phyloP scores from a whole-genome alignment of 2,888 invertebrate genomes.

The Salpingus planirostris region DNA sequence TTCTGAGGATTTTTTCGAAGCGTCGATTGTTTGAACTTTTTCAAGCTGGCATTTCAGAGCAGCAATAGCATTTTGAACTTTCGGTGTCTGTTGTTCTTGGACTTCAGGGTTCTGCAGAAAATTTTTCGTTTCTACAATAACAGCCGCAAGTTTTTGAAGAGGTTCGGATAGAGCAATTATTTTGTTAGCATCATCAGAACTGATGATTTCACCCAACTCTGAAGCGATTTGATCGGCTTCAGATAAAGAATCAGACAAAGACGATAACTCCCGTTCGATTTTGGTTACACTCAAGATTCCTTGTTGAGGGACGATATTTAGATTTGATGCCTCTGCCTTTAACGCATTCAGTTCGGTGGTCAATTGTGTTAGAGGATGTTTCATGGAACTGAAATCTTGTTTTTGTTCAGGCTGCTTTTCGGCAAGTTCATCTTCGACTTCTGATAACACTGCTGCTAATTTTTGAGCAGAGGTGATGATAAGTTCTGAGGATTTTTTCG shows the following conservation, averaged over 20 bases:
- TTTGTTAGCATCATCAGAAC: too few species aligned
- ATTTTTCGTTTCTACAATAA: constrained; percentile 1
- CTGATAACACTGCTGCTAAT: too few species aligned
- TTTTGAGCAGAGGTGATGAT: too few species aligned
- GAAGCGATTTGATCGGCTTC: too few species aligned
- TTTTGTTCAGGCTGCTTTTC: neutral
- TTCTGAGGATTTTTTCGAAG: too few species aligned
- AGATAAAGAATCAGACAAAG: neutral
- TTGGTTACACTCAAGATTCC: neutral
- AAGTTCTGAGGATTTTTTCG: too few species aligned
- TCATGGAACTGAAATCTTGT: neutral
- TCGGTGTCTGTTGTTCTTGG: too few species aligned
- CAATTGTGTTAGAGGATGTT: neutral
- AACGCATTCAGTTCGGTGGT: neutral
- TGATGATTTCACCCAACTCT: too few species aligned
- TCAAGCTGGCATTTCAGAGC: too few species aligned
- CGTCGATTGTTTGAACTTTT: too few species aligned
- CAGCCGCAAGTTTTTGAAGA: neutral
- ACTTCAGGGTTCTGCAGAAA: neutral
- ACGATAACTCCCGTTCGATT: neutral
- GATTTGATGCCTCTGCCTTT: neutral
- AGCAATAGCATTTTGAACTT: too few species aligned
- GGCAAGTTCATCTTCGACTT: constrained; percentile 5
- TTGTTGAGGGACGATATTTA: neutral
- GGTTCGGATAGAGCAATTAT: too few species aligned